These are phyloP conservation scores for Galbula dea DNA, from an alignment of 2,113 vertebrate genomes.

Conservation along the genomic window DNA sequence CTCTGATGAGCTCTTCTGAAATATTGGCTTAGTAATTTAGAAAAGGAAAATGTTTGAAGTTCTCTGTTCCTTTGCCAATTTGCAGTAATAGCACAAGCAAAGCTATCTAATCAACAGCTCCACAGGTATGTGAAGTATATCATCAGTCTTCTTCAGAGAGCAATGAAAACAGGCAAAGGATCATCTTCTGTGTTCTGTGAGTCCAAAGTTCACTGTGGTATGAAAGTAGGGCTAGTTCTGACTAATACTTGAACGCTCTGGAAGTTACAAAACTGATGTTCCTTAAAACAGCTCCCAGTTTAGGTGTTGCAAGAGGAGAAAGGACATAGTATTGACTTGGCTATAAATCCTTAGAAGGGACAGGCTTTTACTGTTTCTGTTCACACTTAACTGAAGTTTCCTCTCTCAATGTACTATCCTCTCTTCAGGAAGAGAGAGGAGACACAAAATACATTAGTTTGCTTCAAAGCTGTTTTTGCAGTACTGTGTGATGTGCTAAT, in stretches of 20 bases:
- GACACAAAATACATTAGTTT: neutral
- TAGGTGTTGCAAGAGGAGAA: neutral
- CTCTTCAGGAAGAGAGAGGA: neutral
- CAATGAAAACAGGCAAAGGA: neutral
- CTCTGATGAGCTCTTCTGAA: neutral
- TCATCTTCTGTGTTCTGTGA: neutral
- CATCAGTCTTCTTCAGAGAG: neutral
- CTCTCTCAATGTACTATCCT: neutral
- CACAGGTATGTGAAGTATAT: rapidly evolving
- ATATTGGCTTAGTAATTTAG: neutral
- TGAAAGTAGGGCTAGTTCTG: neutral
- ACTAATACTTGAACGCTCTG: neutral
- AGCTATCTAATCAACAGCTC: neutral
- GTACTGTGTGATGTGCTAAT: neutral
- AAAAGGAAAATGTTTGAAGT: neutral
- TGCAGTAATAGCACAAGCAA: neutral
- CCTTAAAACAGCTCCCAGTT: neutral
- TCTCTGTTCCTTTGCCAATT: neutral
- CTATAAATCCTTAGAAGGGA: neutral
- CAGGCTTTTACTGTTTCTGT: neutral
- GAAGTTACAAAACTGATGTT: neutral
- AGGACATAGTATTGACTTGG: neutral
- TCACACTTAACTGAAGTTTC: neutral
- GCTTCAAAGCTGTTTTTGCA: neutral
- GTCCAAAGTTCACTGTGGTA: neutral